Conservation (phyloP, 2,797 vertebrate species). For the Artibeus lituratus region DNA sequence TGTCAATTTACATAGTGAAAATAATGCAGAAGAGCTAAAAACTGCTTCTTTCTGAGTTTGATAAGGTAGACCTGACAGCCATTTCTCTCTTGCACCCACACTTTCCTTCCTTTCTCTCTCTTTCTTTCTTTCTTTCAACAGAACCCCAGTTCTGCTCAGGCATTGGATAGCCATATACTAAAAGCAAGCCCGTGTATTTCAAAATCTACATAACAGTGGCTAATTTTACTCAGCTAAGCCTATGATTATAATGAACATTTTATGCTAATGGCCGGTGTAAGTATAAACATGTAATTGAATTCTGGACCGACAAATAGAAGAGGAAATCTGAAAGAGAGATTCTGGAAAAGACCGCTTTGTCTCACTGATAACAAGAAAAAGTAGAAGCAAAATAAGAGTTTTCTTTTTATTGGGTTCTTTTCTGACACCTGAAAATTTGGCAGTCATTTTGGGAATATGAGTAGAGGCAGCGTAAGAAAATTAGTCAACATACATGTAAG, state of each 20-base stretch:
- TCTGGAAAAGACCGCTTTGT: neutral
- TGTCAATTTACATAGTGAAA: neutral
- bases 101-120: neutral
- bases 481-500: neutral
- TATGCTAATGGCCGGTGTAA: neutral
- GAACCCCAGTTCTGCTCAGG: neutral
- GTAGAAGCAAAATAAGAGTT: neutral
- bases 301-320: neutral
- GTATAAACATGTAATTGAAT: neutral
- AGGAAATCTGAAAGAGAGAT: neutral
- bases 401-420: neutral
- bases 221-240: neutral
- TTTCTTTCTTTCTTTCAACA: neutral
- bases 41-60: neutral
- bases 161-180: neutral
- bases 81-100: neutral
- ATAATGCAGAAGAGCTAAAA: neutral
- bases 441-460: neutral
- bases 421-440: neutral
- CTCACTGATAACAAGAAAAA: neutral
- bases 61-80: neutral
- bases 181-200: neutral
- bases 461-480: neutral
- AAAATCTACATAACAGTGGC: neutral
- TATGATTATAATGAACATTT: neutral